Percentiles rank a stretch among this genome's conserved stretches.
Evolutionary conservation across 2,113 vertebrate species (phyloP).

Genomic region (Marmota monax): DNA sequence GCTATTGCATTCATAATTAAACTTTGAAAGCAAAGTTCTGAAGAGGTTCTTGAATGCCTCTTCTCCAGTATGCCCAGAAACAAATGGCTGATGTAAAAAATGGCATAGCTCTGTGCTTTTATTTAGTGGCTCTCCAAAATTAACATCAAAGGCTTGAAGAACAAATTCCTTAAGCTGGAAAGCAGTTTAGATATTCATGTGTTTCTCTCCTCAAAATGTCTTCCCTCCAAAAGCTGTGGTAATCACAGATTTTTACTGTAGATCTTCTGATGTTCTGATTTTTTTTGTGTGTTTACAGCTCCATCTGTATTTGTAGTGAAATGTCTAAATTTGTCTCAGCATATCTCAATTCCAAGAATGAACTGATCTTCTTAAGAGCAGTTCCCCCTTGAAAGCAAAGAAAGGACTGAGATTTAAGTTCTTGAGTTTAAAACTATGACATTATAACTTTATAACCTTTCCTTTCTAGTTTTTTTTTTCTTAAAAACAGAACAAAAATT

Average conservation of each 20-base stretch:
- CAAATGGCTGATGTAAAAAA: slow-evolving; percentile 75
- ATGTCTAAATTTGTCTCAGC: slow-evolving; percentile 66
- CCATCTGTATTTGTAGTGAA: slow-evolving; percentile 72
- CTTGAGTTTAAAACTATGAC: slow-evolving; percentile 26
- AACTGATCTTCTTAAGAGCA: slow-evolving; percentile 56
- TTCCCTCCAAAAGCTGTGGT: slow-evolving; percentile 67
- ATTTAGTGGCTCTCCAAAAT: slow-evolving; percentile 70
- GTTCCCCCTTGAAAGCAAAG: slow-evolving; percentile 57
- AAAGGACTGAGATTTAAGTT: slow-evolving; percentile 27
- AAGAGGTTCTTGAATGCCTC: slow-evolving; percentile 80
- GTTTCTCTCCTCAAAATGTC: slow-evolving; percentile 3
- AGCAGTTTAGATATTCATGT: slow-evolving; percentile 54
- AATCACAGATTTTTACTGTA: slow-evolving; percentile 74
- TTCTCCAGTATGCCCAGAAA: slow-evolving; percentile 77
- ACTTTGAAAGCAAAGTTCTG: slow-evolving; percentile 82
- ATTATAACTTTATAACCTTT: slow-evolving; percentile 56
- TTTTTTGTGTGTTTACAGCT: slow-evolving; percentile 70
- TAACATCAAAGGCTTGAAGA: slow-evolving; percentile 76
- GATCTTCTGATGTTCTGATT: slow-evolving; percentile 67
- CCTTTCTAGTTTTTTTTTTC: slow-evolving; percentile 57
- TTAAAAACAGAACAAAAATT: slow-evolving; percentile 62
- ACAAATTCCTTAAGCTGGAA: slow-evolving; percentile 72
- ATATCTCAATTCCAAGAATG: slow-evolving; percentile 71
- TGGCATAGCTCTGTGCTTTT: slow-evolving; percentile 67
- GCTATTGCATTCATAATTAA: slow-evolving; percentile 82